Evolutionary conservation across 2,888 invertebrate genomes (phyloP).

Genomic region (Scaptomyza polygonia): DNA sequence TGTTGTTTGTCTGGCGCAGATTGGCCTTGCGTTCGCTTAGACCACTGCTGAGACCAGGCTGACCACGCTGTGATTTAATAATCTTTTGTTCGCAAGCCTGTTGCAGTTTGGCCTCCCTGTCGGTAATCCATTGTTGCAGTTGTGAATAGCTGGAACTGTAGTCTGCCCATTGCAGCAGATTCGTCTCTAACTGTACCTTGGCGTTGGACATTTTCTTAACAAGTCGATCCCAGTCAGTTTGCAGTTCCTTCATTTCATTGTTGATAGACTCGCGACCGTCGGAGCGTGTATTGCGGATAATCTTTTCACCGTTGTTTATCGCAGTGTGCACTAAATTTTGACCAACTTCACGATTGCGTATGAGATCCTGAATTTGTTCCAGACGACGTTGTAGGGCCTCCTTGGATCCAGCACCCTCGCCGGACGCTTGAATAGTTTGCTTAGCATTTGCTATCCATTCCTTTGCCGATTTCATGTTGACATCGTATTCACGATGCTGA

Average conservation of each 20-base stretch:
- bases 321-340: slow-evolving; percentile 94
- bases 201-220: slow-evolving; percentile 96
- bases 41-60: slow-evolving; percentile 90
- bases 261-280: slow-evolving; percentile 95
- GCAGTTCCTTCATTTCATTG: slow-evolving; percentile 93
- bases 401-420: slow-evolving; percentile 92
- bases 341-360: slow-evolving; percentile 93
- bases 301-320: slow-evolving; percentile 95
- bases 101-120: slow-evolving; percentile 95
- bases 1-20: slow-evolving; percentile 95
- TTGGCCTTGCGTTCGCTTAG: slow-evolving; percentile 95
- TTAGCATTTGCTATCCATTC: slow-evolving; percentile 95
- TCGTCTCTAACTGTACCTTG: slow-evolving; percentile 95
- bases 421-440: slow-evolving; percentile 91
- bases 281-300: slow-evolving; percentile 93
- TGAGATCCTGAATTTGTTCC: slow-evolving; percentile 91
- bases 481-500: slow-evolving; percentile 92
- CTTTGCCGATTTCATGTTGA: slow-evolving; percentile 90
- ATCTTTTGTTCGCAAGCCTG: slow-evolving; percentile 95
- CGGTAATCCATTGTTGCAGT: slow-evolving; percentile 96
- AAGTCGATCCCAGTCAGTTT: slow-evolving; percentile 95
- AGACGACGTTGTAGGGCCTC: slow-evolving; percentile 93
- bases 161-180: slow-evolving; percentile 97
- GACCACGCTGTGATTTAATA: slow-evolving; percentile 90
- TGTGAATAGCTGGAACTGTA: slow-evolving; percentile 97